Percentiles rank a stretch among this genome's conserved stretches.
Evolutionary conservation across 2,113 vertebrate species (phyloP).

Genomic region (Macrotus californicus): DNA sequence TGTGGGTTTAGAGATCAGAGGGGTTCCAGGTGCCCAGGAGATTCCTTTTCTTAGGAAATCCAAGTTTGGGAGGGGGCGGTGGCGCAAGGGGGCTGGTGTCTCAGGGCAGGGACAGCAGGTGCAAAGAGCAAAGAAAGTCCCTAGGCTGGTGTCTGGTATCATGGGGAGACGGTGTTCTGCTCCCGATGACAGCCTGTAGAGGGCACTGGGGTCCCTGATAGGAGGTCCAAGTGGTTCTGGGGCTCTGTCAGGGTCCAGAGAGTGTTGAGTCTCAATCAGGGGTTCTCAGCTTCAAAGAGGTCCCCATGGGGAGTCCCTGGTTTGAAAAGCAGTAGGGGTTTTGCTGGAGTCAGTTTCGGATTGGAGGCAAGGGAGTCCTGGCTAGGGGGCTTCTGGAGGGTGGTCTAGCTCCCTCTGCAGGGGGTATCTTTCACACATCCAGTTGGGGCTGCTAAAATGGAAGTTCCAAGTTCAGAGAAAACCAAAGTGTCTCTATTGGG

Average conservation of each 20-base stretch:
- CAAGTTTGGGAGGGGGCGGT: background rate
- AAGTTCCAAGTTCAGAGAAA: background rate
- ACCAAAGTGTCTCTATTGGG: background rate
- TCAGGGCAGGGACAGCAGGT: background rate
- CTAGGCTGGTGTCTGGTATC: background rate
- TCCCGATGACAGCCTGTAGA: background rate
- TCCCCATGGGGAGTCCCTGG: background rate
- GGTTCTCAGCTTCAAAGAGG: background rate
- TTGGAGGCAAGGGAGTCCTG: background rate
- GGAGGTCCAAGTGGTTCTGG: background rate
- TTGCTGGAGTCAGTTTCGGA: background rate
- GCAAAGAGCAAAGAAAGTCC: background rate
- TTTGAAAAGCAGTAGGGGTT: background rate
- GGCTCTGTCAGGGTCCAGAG: background rate
- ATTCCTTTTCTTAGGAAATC: background rate
- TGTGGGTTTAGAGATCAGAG: background rate
- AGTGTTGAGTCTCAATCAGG: background rate
- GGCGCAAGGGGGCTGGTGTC: too few relatives aligned
- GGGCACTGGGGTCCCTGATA: rapidly evolving
- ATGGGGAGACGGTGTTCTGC: background rate
- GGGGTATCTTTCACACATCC: background rate
- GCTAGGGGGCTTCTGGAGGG: background rate
- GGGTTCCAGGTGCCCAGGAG: background rate
- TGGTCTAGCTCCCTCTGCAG: background rate
- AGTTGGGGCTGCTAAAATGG: background rate